Conservation (phyloP, 1,140 invertebrate species). For the Ectropis grisescens region DNA sequence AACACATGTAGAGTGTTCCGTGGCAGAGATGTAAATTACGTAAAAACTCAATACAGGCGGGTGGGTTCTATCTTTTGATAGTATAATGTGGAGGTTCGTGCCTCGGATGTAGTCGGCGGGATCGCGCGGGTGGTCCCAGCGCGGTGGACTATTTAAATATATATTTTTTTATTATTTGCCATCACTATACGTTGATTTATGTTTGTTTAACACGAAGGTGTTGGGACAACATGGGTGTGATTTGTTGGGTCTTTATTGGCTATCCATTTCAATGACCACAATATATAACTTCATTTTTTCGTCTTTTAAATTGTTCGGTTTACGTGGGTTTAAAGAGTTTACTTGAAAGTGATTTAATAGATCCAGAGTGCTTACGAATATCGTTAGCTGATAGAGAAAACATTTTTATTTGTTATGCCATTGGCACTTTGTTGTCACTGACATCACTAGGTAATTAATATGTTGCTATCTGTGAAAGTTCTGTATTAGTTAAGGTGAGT, state of each 20-base stretch:
- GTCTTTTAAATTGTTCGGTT: slow-evolving; percentile 12
- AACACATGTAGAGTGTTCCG: no score
- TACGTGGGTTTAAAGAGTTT: no score
- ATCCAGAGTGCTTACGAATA: no score
- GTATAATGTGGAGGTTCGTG: slow-evolving; percentile 49
- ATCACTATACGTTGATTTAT: slow-evolving; percentile 38
- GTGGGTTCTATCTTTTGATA: slow-evolving; percentile 46
- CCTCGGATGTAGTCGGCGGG: slow-evolving; percentile 16
- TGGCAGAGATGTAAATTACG: slow-evolving; percentile 52
- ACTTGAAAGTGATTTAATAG: no score
- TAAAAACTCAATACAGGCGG: slow-evolving; percentile 52
- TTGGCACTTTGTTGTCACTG: no score
- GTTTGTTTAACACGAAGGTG: slow-evolving; percentile 50
- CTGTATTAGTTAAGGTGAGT: no score
- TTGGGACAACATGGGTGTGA: slow-evolving; percentile 39
- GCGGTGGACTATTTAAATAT: slow-evolving; percentile 50
- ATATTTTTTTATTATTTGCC: slow-evolving; percentile 51
- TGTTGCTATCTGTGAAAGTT: no score
- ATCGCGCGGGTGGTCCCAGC: slow-evolving; percentile 57
- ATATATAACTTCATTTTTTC: slow-evolving; percentile 8
- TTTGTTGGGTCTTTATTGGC: slow-evolving; percentile 45
- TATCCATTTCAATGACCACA: slow-evolving; percentile 31
- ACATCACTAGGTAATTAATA: no score
- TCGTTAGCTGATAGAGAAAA: no score
- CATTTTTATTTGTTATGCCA: no score